Base-by-base conservation (phyloP, 2,113 vertebrate genomes). In the Butorides virescens region DNA sequence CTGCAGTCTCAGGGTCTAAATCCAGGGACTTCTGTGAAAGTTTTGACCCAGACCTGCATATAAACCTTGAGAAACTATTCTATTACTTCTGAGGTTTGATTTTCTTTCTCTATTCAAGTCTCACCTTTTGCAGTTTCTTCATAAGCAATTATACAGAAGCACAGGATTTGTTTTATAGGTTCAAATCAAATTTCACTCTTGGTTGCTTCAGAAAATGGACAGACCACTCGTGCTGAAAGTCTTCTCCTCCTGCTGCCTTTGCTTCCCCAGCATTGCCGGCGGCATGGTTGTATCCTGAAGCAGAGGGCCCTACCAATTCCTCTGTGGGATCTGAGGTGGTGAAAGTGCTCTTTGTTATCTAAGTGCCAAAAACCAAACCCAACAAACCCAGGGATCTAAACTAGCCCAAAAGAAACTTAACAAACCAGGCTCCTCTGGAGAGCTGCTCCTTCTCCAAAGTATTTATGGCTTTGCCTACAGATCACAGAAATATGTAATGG, bases 261-360 rank as follows among this genome's bases (percentile, higher is more conserved):
- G 44, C 22, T 84, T 73, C 42, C 36, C 22, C 50, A 39, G 63
- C 71, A 70, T 42, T 1, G 7, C 32, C 0, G 0, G n/a, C 0
- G 10, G n/a, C 44, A 62, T 16, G 7, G 37, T 80, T 66, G 9
- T 5, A 30, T 26, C 37, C 65, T 17, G 34, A 84, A 62, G 30
- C 36, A 39, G 91, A 86, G 39, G 56, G 12, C 27, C 30, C 39
- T 74, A 7, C 30, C 2, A 1, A 37, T 61, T 74, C 50, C 46
- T 70, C 65, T 46, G 36, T 6, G 13, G 14, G 6, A 50, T 76
- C n/a, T 17, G 37, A 84, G 55, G 47, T 25, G 46, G 37, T 63
- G 23, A 66, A 77, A 89, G 39, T 29, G 6, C 12, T 94, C 37
- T 74, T 32, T 25, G 7, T 53, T 58, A 73, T 11, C 34, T 11